Percentiles rank a stretch among this genome's conserved stretches.
phyloP scores from a whole-genome alignment of 2,888 invertebrate species.

The Trilocha varians region DNA sequence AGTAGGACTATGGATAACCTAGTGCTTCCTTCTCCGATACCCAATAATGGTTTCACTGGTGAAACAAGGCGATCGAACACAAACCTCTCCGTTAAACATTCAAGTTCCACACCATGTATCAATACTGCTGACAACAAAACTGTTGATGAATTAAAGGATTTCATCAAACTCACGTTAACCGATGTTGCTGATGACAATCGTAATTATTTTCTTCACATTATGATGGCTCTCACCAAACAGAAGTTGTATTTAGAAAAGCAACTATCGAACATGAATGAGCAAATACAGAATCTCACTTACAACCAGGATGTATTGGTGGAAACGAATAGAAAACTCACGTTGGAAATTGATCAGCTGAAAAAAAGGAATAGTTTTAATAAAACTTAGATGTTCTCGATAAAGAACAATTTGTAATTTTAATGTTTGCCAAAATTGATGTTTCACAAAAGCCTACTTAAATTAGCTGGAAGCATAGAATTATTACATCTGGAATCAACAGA shows the following conservation, averaged over 20 bases:
- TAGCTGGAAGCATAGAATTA: too few species aligned
- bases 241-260: constrained; percentile 62
- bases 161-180: constrained; percentile 44
- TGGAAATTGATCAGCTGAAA: constrained; percentile 63
- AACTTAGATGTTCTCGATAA: too few species aligned
- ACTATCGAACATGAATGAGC: constrained; percentile 38
- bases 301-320: constrained; percentile 59
- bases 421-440: not conserved
- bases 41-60: constrained; percentile 37
- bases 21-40: constrained; percentile 41
- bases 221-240: constrained; percentile 65
- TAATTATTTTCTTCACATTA: constrained; percentile 59
- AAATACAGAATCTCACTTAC: constrained; percentile 43
- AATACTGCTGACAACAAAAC: constrained; percentile 29
- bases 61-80: constrained; percentile 28
- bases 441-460: not conserved
- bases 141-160: constrained; percentile 57
- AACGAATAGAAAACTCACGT: constrained; percentile 60
- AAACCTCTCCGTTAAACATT: constrained; percentile 29
- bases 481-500: too few species aligned
- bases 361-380: constrained; percentile 23
- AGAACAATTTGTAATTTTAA: not conserved
- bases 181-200: constrained; percentile 58
- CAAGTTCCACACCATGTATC: constrained; percentile 17
- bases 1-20: constrained; percentile 38